Evolutionary conservation across 2,888 invertebrate species (phyloP), one percentile per base, ranked within the genome.

Genomic region (Willowsia nigromaculata): DNA sequence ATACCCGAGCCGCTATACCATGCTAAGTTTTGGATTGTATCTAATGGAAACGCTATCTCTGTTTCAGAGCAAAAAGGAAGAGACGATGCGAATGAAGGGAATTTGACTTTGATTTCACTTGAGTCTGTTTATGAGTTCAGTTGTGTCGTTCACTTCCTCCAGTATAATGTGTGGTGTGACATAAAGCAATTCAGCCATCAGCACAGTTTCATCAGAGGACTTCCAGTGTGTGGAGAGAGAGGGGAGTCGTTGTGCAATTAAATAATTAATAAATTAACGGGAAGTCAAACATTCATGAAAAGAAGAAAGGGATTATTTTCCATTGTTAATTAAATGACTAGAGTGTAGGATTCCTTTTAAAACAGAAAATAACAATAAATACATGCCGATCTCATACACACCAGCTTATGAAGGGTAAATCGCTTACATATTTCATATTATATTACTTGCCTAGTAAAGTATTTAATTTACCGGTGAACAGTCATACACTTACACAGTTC

Each of bases 291-390:
- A 1, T 1, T 18, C n/a, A 6, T n/a, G n/a, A 18, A 65, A 4
- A 30, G 30, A 43, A 50, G 9, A 13, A 68, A 37, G 13, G 15
- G 68, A 74, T 40, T 18, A 74, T 50, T 47, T 74, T 74, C 43
- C 74, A 27, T 47, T 25, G 47, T 47, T 74, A 74, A 47, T 74
- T 74, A 74, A 74, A 47, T 43, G n/a, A 50, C 30, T 74, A 7
- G n/a, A n/a, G 74, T 50, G 30, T 1, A 13, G 11, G 30, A 30
- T 3, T 59, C 11, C 4, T 1, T 9, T 27, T 53, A 15, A 53
- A 53, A 53, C 53, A 15, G 40, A 18, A 18, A 53, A n/a, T n/a
- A n/a, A n/a, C n/a, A n/a, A n/a, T n/a, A n/a, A n/a, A n/a, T n/a
- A n/a, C n/a, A n/a, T n/a, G n/a, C n/a, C n/a, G n/a, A n/a, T n/a